Evolutionary conservation across 2,113 vertebrate genomes (phyloP).

Genomic region (Kryptolebias marmoratus): DNA sequence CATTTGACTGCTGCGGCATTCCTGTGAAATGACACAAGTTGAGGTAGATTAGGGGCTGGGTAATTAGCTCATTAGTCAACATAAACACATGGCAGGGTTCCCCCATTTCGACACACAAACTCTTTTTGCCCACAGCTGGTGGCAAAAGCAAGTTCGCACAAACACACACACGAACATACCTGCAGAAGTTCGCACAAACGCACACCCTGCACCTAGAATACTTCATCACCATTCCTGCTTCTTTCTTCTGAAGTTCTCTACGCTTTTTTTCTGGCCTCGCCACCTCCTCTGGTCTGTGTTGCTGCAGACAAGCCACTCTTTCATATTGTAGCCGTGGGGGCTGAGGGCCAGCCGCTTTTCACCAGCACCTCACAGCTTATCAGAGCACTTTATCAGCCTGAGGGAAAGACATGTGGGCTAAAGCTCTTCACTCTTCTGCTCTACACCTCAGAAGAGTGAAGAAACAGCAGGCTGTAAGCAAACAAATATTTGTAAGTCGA

Average conservation of each 20-base stretch:
- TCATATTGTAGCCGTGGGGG: slow-evolving; percentile 83
- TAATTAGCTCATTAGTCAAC: slow-evolving; percentile 84
- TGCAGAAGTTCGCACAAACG: slow-evolving; percentile 30
- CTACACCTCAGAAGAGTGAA: slow-evolving; percentile 62
- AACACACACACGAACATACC: slow-evolving; percentile 32
- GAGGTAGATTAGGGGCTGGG: slow-evolving; percentile 74
- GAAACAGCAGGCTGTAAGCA: slow-evolving; percentile 77
- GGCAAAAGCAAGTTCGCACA: slow-evolving; percentile 42
- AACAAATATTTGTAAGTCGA: slow-evolving; percentile 87
- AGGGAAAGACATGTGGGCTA: slow-evolving; percentile 90
- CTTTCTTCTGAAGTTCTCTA: slow-evolving; percentile 52
- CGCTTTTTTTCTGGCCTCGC: slow-evolving; percentile 35
- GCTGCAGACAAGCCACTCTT: slow-evolving; percentile 84
- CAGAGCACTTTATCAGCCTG: slow-evolving; percentile 95
- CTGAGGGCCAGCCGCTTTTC: slow-evolving; percentile 81
- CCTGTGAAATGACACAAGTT: slow-evolving; percentile 82
- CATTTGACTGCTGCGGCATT: slow-evolving; percentile 79
- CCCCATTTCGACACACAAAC: slow-evolving; percentile 60
- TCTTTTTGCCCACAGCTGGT: slow-evolving; percentile 71
- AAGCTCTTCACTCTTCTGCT: slow-evolving; percentile 84
- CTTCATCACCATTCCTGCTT: slow-evolving; percentile 57
- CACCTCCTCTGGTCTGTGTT: slow-evolving; percentile 67
- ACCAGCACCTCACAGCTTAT: slow-evolving; percentile 87
- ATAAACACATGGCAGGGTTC: slow-evolving; percentile 75
- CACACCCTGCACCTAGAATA: slow-evolving; percentile 37